phyloP scores from a whole-genome alignment of 2,888 invertebrate genomes.

The Himalopsyche tibetana region DNA sequence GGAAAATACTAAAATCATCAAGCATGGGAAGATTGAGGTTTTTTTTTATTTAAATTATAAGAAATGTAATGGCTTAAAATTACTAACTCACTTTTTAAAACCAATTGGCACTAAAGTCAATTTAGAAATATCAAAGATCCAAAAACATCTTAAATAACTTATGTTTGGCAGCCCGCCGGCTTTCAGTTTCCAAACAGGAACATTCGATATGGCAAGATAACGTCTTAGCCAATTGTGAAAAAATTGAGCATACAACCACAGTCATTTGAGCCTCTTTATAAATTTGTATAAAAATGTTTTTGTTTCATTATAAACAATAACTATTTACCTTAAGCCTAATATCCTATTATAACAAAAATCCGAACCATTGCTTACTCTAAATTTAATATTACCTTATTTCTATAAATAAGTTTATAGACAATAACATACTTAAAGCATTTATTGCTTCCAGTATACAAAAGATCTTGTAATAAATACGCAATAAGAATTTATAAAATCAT shows the following conservation, averaged over 20 bases:
- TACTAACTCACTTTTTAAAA: conserved; percentile 23
- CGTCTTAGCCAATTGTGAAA: conserved; percentile 51
- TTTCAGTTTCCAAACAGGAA: conserved; percentile 62
- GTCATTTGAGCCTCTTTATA: conserved; percentile 59
- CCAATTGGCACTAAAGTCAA: conserved; percentile 60
- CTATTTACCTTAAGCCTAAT: conserved; percentile 22
- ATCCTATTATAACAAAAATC: conserved; percentile 18
- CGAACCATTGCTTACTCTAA: conserved; percentile 4
- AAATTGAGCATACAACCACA: conserved; percentile 60
- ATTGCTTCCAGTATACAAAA: neutral
- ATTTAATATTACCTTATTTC: conserved; percentile 25
- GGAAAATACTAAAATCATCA: neutral
- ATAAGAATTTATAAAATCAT: conserved; percentile 28
- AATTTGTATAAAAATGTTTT: conserved; percentile 45
- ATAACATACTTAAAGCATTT: neutral
- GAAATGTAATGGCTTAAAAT: neutral
- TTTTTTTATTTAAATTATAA: neutral
- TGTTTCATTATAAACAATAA: conserved; percentile 24
- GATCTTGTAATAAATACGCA: conserved; percentile 14
- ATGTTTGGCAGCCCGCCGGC: conserved; percentile 55
- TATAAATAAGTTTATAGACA: neutral
- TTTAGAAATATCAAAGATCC: conserved; percentile 51
- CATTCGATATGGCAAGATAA: conserved; percentile 60
- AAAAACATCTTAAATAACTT: conserved; percentile 48
- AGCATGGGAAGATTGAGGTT: neutral